Evolutionary conservation across 1,140 invertebrate genomes (phyloP).

Genomic region (Centruroides vittatus): DNA sequence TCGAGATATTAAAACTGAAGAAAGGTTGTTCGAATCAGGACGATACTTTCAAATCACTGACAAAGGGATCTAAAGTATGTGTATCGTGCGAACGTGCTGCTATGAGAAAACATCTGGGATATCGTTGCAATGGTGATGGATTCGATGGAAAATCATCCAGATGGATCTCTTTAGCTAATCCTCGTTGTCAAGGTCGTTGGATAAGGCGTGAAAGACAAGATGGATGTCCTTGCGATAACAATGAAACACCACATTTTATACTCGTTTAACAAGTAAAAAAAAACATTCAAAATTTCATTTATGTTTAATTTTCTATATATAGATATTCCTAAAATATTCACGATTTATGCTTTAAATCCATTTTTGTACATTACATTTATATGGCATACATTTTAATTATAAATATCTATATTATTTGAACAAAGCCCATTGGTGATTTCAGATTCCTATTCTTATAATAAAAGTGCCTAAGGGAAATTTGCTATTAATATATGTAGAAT

Average conservation of each 20-base stretch:
- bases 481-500: too few relatives aligned
- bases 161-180: constrained; percentile 56
- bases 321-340: too few relatives aligned
- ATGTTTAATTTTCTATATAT: too few relatives aligned
- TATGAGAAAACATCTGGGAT: constrained; percentile 47
- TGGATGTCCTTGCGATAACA: constrained; percentile 5
- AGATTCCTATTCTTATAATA: too few relatives aligned
- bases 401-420: too few relatives aligned
- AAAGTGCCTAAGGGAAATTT: too few relatives aligned
- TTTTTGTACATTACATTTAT: too few relatives aligned
- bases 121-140: constrained; percentile 62
- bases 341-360: too few relatives aligned
- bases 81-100: constrained; percentile 59
- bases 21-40: constrained; percentile 47
- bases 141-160: constrained; percentile 50
- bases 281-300: too few relatives aligned
- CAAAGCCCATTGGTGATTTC: too few relatives aligned
- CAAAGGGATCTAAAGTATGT: constrained; percentile 49
- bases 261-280: constrained; percentile 23
- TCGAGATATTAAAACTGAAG: constrained; percentile 58
- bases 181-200: constrained; percentile 71
- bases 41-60: background rate
- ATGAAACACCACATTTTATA: constrained; percentile 21
- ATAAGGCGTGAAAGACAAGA: constrained; percentile 26
- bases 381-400: too few relatives aligned